Evolutionary conservation across 2,113 vertebrate genomes (phyloP).

Genomic region (Clarias macrocephalus): DNA sequence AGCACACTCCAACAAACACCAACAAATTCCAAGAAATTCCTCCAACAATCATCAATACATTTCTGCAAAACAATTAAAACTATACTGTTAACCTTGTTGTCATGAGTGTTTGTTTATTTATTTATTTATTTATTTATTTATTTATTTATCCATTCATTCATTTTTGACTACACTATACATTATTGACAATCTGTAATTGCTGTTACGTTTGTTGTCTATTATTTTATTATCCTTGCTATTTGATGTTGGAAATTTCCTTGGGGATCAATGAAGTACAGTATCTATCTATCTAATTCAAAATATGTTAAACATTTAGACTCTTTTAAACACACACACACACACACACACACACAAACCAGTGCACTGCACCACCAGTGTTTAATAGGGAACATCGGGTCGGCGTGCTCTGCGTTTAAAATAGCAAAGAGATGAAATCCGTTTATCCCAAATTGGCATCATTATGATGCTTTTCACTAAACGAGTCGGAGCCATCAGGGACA

Average conservation of each 20-base stretch:
- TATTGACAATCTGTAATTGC: too few relatives aligned
- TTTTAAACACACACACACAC: background rate
- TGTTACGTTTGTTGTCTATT: too few relatives aligned
- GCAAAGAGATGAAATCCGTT: constrained; percentile 5
- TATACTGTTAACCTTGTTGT: background rate
- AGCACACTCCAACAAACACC: too few relatives aligned
- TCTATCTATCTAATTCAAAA: background rate
- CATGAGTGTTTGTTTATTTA: background rate
- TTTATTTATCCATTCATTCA: too few relatives aligned
- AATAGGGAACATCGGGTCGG: background rate
- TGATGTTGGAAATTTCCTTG: too few relatives aligned
- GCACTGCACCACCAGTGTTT: background rate
- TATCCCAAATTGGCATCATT: constrained; percentile 31
- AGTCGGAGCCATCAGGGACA: constrained; percentile 6
- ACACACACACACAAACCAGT: background rate
- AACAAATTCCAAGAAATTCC: too few relatives aligned
- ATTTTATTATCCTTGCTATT: too few relatives aligned
- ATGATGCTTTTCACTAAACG: constrained; percentile 29
- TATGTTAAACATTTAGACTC: background rate
- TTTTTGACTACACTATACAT: too few relatives aligned
- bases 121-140: background rate
- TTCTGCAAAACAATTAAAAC: background rate
- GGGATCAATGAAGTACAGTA: too few relatives aligned
- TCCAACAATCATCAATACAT: background rate
- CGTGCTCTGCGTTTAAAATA: background rate